Base-by-base conservation (phyloP, 2,888 invertebrate species). In the Dusona sp. region DNA sequence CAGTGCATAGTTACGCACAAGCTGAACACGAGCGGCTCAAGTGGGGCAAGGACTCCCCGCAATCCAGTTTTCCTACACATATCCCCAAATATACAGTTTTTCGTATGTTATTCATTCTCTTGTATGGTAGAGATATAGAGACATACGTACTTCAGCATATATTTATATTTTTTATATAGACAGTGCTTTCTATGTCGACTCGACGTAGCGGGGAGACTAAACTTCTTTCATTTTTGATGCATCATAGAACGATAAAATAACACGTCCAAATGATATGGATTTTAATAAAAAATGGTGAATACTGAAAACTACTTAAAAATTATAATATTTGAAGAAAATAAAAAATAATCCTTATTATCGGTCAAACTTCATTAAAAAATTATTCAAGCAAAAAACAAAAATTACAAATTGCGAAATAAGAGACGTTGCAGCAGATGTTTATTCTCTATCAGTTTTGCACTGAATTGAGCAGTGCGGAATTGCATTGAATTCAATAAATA, bases 41-140 rank as follows among this genome's bases (percentile, higher is more conserved):
- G 83, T 86, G 83, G 83, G 54, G 57, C 87, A 87, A 86, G 86
- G 87, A 86, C 86, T 87, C n/a, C 70, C 61, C 64, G 86, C 78
- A 83, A 86, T 87, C 78, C 68, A 87, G 83, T 83, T 85, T 70
- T 67, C 77, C 70, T 79, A 65, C 78, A 65, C 68, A 13, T 48
- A 25, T 48, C 42, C 25, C 25, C 61, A 79, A n/a, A 38, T 33
- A 25, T 84, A 72, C 38, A 38, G 22, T 61, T 65, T 48, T 48
- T 81, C 72, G 54, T 77, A 84, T 65, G 57, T 73, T 80, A 83
- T 65, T 72, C 70, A 38, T 81, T 78, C 77, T 38, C 68, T 16
- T 25, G 29, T n/a, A 51, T 9, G 3, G 25, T 25, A 25, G 25
- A 57, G 72, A 36, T 73, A 65, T 79, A 78, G 33, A 73, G 4